Evolutionary conservation across 2,797 vertebrate species (phyloP).

Genomic region (Melanotaenia maccullochi): DNA sequence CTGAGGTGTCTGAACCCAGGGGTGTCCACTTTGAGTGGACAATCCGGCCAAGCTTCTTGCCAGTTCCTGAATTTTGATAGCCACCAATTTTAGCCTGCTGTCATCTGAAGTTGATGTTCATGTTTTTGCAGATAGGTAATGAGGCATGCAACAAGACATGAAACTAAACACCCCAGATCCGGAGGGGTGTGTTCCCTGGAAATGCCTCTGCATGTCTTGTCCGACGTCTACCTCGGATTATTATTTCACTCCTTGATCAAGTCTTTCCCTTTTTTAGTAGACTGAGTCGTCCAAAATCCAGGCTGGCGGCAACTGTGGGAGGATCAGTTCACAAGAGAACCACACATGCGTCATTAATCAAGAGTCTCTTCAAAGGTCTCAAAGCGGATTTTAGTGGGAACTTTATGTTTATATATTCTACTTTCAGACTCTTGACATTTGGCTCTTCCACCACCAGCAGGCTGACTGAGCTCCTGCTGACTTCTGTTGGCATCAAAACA

Average conservation of each 20-base stretch:
- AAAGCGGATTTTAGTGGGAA: slow-evolving; percentile 43
- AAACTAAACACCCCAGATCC: slow-evolving; percentile 74
- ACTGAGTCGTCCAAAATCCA: slow-evolving; percentile 45
- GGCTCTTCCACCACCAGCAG: not conserved
- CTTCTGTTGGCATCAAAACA: slow-evolving; percentile 3
- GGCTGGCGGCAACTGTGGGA: slow-evolving; percentile 34
- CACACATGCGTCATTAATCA: slow-evolving; percentile 64
- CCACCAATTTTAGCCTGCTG: slow-evolving; percentile 81
- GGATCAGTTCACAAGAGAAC: slow-evolving; percentile 57
- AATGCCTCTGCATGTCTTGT: slow-evolving; percentile 58
- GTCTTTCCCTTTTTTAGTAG: slow-evolving; percentile 79
- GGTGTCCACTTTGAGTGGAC: slow-evolving; percentile 73
- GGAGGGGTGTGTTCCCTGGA: slow-evolving; percentile 74
- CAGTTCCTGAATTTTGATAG: slow-evolving; percentile 78
- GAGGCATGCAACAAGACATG: slow-evolving; percentile 61
- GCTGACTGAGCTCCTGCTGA: slow-evolving; percentile 18
- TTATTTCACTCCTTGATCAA: slow-evolving; percentile 77
- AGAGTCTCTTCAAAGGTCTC: slow-evolving; percentile 47
- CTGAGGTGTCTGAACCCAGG: slow-evolving; percentile 65
- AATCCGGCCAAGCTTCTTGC: slow-evolving; percentile 52
- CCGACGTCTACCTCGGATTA: slow-evolving; percentile 61
- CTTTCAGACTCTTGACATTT: slow-evolving; percentile 33
- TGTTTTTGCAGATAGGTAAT: slow-evolving; percentile 79
- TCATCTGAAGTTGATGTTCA: slow-evolving; percentile 80
- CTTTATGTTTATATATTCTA: slow-evolving; percentile 30